These are phyloP conservation scores for Tubulanus polymorphus DNA, from an alignment of 2,888 invertebrate species.

Conservation along the genomic window DNA sequence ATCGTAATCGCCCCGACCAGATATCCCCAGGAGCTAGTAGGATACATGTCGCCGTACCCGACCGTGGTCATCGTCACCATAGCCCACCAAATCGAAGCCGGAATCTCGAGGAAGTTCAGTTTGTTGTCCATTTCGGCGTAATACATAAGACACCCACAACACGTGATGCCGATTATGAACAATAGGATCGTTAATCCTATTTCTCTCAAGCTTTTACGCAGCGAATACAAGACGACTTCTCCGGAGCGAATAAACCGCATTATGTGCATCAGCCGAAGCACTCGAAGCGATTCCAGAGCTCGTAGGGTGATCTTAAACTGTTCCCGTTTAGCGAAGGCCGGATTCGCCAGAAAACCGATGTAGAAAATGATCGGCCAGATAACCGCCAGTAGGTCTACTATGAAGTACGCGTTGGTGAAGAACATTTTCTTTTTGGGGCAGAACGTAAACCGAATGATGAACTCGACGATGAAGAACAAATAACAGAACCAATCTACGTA, in stretches of 20 bases:
- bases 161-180: conserved; percentile 37
- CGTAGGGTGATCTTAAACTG: conserved; percentile 26
- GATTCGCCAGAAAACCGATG: conserved; percentile 8
- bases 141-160: conserved; percentile 43
- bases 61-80: conserved; percentile 48
- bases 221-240: conserved; percentile 41
- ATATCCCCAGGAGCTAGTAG: conserved; percentile 30
- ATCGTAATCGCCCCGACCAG: conserved; percentile 37
- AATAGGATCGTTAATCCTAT: conserved; percentile 40
- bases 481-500: conserved; percentile 42
- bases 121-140: conserved; percentile 42
- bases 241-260: conserved; percentile 38
- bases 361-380: conserved; percentile 18
- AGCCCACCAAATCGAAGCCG: conserved; percentile 45
- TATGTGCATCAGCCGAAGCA: conserved; percentile 38
- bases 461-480: conserved; percentile 37
- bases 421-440: conserved; percentile 25
- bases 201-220: conserved; percentile 40
- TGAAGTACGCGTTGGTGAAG: conserved; percentile 19
- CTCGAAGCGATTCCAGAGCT: conserved; percentile 31
- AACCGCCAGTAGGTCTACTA: conserved; percentile 27
- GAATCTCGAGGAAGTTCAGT: conserved; percentile 32
- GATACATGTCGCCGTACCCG: conserved; percentile 45
- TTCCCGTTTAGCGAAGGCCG: conserved; percentile 4
- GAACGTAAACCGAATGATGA: conserved; percentile 28